phyloP scores from a whole-genome alignment of 2,113 vertebrate genomes.

The Paradisaea rubra region DNA sequence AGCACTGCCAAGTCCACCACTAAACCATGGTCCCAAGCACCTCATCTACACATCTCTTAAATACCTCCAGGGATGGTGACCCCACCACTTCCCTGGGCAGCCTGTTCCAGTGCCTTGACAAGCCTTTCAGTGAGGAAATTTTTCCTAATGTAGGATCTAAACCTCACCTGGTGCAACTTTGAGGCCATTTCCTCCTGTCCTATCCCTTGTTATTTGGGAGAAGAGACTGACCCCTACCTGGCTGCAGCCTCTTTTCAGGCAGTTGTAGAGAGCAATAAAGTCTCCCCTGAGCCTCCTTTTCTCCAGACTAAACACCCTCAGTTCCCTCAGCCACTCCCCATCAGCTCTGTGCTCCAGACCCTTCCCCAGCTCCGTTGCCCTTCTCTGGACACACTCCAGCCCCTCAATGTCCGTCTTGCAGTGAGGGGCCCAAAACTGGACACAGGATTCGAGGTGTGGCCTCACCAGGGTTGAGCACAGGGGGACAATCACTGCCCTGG shows the following conservation, averaged over 20 bases:
- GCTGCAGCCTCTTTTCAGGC: accelerated
- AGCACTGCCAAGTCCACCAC: not conserved
- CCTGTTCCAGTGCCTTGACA: not conserved
- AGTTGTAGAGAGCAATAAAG: accelerated
- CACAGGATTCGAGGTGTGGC: accelerated
- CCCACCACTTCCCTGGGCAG: not conserved
- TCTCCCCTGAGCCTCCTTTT: not conserved
- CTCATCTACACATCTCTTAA: not conserved
- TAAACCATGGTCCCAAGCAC: not conserved
- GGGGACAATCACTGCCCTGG: accelerated
- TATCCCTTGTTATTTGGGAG: accelerated
- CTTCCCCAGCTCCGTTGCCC: accelerated
- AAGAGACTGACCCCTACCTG: accelerated
- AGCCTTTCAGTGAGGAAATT: not conserved
- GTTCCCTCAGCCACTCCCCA: accelerated
- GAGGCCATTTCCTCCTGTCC: not conserved
- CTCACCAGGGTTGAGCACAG: accelerated
- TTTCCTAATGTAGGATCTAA: not conserved
- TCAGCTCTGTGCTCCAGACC: not conserved
- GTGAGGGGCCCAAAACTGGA: not conserved
- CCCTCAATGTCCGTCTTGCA: accelerated
- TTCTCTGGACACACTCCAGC: accelerated
- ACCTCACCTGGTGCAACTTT: not conserved
- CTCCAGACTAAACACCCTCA: accelerated
- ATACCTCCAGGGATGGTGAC: not conserved